Percentiles rank a stretch among this genome's conserved stretches.
Evolutionary conservation across 2,797 vertebrate species (phyloP).

Genomic region (Australoheros facetus): DNA sequence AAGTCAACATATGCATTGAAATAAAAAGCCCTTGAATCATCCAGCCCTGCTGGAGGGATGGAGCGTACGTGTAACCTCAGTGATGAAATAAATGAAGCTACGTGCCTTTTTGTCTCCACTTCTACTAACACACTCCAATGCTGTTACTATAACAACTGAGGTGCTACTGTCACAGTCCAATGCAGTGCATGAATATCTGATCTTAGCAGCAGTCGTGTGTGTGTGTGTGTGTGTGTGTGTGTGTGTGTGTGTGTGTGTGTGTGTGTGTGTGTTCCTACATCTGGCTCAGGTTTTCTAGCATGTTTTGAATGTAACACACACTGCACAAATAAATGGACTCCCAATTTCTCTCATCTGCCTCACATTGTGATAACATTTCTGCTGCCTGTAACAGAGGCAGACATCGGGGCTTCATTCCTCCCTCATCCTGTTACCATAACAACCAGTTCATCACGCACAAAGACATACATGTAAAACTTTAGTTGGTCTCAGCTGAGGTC

Average conservation of each 20-base stretch:
- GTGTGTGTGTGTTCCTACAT: background rate
- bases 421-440: background rate
- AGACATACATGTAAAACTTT: background rate
- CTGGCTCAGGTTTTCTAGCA: background rate
- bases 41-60: background rate
- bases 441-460: background rate
- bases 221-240: no score
- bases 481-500: background rate
- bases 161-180: background rate
- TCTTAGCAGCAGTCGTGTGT: no score
- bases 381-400: background rate
- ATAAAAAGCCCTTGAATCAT: background rate
- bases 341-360: no score
- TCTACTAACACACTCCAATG: no score
- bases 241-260: background rate
- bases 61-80: background rate
- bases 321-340: background rate
- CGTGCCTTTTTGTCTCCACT: no score
- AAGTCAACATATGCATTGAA: fast-evolving
- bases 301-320: background rate
- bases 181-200: background rate
- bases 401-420: background rate
- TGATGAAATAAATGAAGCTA: background rate
- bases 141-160: background rate
- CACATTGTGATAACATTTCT: background rate